Evolutionary conservation across 1,140 invertebrate species (phyloP).

Genomic region (Drosophila yakuba): DNA sequence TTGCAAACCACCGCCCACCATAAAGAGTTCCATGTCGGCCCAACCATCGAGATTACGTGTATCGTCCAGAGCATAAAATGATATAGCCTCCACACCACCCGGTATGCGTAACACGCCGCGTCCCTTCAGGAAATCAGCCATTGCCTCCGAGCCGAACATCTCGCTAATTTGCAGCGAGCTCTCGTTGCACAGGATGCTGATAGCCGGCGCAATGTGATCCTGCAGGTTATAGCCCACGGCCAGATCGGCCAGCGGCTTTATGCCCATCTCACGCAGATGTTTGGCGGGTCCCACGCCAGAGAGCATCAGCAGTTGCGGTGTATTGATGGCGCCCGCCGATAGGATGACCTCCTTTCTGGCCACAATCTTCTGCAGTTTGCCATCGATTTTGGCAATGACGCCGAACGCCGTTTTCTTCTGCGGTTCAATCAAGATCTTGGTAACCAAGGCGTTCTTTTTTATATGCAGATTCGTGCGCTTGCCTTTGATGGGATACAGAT

Average conservation of each 20-base stretch:
- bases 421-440: conserved; percentile 90
- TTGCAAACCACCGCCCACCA: conserved; percentile 86
- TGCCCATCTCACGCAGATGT: conserved; percentile 88
- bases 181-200: conserved; percentile 88
- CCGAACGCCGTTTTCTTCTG: conserved; percentile 88
- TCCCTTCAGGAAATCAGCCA: conserved; percentile 71
- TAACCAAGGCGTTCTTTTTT: conserved; percentile 88
- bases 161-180: conserved; percentile 55
- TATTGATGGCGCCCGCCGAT: conserved; percentile 90
- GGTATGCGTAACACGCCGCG: conserved; percentile 90
- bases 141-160: conserved; percentile 42
- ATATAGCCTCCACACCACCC: conserved; percentile 92
- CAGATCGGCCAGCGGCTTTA: conserved; percentile 88
- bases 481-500: conserved; percentile 88
- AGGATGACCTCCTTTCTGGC: conserved; percentile 91
- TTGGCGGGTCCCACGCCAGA: conserved; percentile 91
- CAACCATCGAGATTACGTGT: conserved; percentile 86
- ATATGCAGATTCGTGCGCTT: conserved; percentile 88
- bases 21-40: conserved; percentile 91
- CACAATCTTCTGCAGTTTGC: conserved; percentile 86
- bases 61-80: conserved; percentile 90
- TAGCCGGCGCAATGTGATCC: conserved; percentile 91
- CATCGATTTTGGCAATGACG: conserved; percentile 87
- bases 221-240: conserved; percentile 92
- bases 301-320: conserved; percentile 92